These are phyloP conservation scores for Python bivittatus DNA, from an alignment of 2,113 vertebrate genomes.

Conservation along the genomic window DNA sequence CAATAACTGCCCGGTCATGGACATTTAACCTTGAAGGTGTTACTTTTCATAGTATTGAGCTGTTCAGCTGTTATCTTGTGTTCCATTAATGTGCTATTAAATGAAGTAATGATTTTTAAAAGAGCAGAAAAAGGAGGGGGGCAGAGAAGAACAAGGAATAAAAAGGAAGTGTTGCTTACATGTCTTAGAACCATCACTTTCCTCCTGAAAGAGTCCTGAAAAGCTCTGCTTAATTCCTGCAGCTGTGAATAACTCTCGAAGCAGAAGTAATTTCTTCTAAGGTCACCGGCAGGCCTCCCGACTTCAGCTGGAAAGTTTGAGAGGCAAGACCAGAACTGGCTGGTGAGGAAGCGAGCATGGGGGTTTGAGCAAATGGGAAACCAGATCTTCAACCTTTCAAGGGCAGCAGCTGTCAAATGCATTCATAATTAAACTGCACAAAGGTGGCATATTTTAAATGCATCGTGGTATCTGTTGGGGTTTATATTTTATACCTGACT, in stretches of 20 bases:
- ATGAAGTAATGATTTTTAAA: constrained; percentile 46
- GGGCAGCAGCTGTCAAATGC: neutral
- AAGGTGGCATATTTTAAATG: neutral
- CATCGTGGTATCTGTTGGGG: neutral
- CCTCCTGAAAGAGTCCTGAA: constrained; percentile 49
- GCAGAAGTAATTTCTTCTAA: constrained; percentile 53
- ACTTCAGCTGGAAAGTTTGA: neutral
- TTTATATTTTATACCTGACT: neutral
- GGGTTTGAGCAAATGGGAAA: neutral
- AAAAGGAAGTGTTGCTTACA: constrained; percentile 43
- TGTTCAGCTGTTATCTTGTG: constrained; percentile 34
- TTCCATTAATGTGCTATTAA: constrained; percentile 49
- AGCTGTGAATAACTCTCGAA: constrained; percentile 30
- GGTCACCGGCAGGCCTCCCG: constrained; percentile 41
- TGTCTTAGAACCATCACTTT: constrained; percentile 48
- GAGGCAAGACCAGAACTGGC: neutral
- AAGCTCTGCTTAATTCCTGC: neutral
- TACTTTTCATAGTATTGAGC: constrained; percentile 47
- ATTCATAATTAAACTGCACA: neutral
- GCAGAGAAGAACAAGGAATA: constrained; percentile 20
- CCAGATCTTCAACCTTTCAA: neutral
- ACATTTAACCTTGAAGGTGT: constrained; percentile 44
- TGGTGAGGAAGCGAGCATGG: neutral
- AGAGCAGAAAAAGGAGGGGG: neutral
- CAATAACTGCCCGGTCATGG: constrained; percentile 32